Base-by-base conservation (phyloP, 2,888 invertebrate species). In the Nysson spinosus region DNA sequence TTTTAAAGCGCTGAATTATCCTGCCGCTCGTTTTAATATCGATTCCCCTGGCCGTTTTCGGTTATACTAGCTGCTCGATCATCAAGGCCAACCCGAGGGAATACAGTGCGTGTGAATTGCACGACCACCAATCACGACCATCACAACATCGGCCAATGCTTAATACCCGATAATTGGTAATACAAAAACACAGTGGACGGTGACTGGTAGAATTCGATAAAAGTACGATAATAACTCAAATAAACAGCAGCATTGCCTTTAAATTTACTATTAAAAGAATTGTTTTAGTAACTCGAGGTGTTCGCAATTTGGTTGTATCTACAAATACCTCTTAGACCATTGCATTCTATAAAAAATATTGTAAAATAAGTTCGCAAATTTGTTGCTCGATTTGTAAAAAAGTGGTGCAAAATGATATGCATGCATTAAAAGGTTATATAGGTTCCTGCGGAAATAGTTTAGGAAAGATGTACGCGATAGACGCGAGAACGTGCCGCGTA, bases 1-100 rank as follows among this genome's bases (percentile, higher is more conserved):
- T 77, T 75, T 81, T 77, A 79, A 80, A 80, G 71, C 47, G 72
- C 62, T 75, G 69, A 77, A 81, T 80, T 80, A 80, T 63, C 56
- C 46, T 56, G 22, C 30, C 54, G 35, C 42, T 54, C 61, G 49
- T 30, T 55, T 58, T 63, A 65, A 67, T 57, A 65, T 75, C 67
- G 64, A 39, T 24, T 47, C 24, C 26, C 32, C 17, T 14, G 43
- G 24, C 67, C 58, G 46, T 74, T 72, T 72, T 67, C 60, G 67
- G 62, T 14, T 30, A 42, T 37, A 39, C 16, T 32, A 1, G 35
- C n/a, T n/a, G 35, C 44, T 39, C 39, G 47, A 39, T 52, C 51
- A 1, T 26, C 75, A 75, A 75, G 75, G 75, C 17, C 71, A 60
- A 14, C 14, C 37, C 49, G 26, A 55, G 52, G 47, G 22, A 20